Base-by-base conservation (phyloP, 2,113 vertebrate species). In the Petromus typicus region DNA sequence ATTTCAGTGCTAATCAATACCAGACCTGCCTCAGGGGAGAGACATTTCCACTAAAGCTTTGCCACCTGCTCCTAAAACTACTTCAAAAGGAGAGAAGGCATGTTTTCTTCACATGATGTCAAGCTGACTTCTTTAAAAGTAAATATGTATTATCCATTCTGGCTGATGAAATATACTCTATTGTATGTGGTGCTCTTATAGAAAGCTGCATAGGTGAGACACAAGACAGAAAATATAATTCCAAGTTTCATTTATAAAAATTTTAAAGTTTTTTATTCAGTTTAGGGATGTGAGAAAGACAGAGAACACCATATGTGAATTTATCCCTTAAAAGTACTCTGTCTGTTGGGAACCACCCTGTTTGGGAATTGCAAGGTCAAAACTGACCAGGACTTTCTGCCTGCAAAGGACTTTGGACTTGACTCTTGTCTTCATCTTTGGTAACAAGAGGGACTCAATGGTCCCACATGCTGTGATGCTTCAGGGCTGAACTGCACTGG, bases 1-100 rank as follows among this genome's bases (percentile, higher is more conserved):
- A 91, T 90, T 93, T 95, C 61, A 78, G 30, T 61, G 16, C 30
- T 90, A 71, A 96, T 96, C 94, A 94, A 93, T 97, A 89, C 40
- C 93, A 81, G 89, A 91, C 56, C 30, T 91, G 94, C 96, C 94
- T 96, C 86, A 48, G 61, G 95, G 93, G 67, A 96, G 9, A 88
- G 57, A 75, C 64, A 93, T 69, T 56, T 54, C 79, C 54, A 27
- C 40, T 16, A 84, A 83, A 71, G 32, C 83, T 73, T 4, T 51
- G 86, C 89, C 93, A 93, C 86, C 76, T 93, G 69, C 81, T 89
- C 76, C 79, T 84, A 81, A 95, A 97, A 91, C 25, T 45, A 96
- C 69, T 93, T 95, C 86, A 96, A 89, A 95, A 84, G 51, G 13
- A 8, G 95, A 86, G 27, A 8, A 92, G 57, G 23, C 56, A 56